Base-by-base conservation (phyloP, 2,113 vertebrate species). In the Neoarius graeffei region DNA sequence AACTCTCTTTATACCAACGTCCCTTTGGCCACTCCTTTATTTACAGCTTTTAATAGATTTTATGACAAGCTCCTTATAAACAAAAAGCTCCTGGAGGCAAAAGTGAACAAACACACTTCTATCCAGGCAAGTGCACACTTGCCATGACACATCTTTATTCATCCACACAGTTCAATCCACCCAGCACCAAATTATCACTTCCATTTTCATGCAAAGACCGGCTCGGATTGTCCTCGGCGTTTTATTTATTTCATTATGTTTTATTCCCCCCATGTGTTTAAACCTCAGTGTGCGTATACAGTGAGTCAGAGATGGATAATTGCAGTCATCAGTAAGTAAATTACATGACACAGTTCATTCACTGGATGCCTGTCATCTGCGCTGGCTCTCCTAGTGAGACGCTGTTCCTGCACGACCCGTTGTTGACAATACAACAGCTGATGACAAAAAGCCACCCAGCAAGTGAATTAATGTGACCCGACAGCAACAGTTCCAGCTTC, bases 311-410 rank as follows among this genome's bases (percentile, higher is more conserved):
- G 82, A 64, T 69, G 74, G 73, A 85, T 88, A 88, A 88, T 88
- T 88, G 87, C 83, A 85, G 82, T 84, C 87, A 88, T 88, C 87
- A 88, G 59, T 57, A 80, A 88, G 74, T 88, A 85, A 88, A 88
- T 88, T 88, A 88, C 83, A 88, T 85, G 87, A 88, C 87, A 88
- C 82, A 79, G 87, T 88, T 88, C 87, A 85, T 88, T 88, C 87
- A 56, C 82, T 85, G 87, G 87, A 85, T 69, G 87, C 82, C 87
- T 84, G 82, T 88, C 87, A 88, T 88, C 81, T 27, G 20, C 86
- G 54, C 81, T 30, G 69, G 81, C 81, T 74, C 59, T 88, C 86
- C 81, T 84, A 69, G 69, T 64, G 81, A 54, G 81, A 84, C 71
- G 81, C 54, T 50, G 71, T 84, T 88, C 59, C 50, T 56, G 81